Base-by-base conservation (phyloP, 2,113 vertebrate genomes). In the Cephalopterus ornatus region DNA sequence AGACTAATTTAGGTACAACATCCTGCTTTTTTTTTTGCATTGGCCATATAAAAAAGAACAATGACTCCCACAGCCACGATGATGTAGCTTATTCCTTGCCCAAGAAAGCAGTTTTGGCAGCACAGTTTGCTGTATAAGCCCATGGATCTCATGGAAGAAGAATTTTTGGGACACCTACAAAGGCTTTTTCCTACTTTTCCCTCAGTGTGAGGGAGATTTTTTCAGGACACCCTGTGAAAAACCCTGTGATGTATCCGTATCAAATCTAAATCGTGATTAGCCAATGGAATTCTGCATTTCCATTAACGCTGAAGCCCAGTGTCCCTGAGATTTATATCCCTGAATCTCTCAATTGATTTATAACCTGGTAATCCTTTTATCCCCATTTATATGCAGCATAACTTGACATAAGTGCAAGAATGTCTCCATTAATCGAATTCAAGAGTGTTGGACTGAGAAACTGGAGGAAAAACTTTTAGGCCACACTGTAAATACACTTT, bases 301-400 rank as follows among this genome's bases (percentile, higher is more conserved):
- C 98, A 98, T 98, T 98, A 98, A 97, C 28, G 74, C 79, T 83
- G 94, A 96, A 98, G 90, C 95, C 91, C 96, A 74, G 92, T 97
- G 97, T 97, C 95, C 96, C 96, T 92, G 95, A 98, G 98, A 98
- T 98, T 98, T 98, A 98, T 98, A 97, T 96, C 97, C 91, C 96
- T 92, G 96, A 98, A 98, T 96, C 95, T 98, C 96, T 97, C 97
- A 78, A 98, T 97, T 98, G 98, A 98, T 98, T 98, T 98, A 98
- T 98, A 97, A 98, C 97, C 95, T 94, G 88, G 96, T 98, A 98
- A 98, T 98, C 98, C 98, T 98, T 98, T 98, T 98, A 98, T 98
- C 98, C 96, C 97, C 98, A 98, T 98, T 98, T 98, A 98, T 97
- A 98, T 97, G 97, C 98, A 97, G 95, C 98, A 97, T 97, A 98